Evolutionary conservation across 2,888 invertebrate species (phyloP), one percentile per base, ranked within the genome.

Genomic region (Lysandra bellargus): DNA sequence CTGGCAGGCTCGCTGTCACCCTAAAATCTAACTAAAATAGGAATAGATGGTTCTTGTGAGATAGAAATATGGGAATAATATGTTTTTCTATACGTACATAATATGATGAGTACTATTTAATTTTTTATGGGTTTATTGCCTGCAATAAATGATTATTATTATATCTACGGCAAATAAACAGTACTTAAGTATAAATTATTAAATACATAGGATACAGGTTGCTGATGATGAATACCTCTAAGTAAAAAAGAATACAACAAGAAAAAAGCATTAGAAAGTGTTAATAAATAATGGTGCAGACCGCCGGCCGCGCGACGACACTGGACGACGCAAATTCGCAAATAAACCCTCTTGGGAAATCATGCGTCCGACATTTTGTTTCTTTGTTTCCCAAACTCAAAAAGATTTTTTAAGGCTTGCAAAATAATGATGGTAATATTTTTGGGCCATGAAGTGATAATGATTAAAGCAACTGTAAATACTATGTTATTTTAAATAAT

Each of bases 261-360:
- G 69, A 33, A 33, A 69, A 69, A 69, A 69, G 33, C 69, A 69
- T 69, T 69, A 69, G 69, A 69, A 37, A 69, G 69, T 69, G 69
- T 69, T 69, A 69, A 69, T 69, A 69, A 69, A 14, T 33, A 69
- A 69, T 33, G 33, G 14, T 12, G 12, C 12, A 17, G 69, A 69
- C 69, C 69, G 14, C 33, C 33, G 33, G 33, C 33, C 17, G 64
- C 6, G 30, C 33, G 69, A 0, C 33, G 5, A 14, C 4, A 33
- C 14, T 30, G 69, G 69, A 69, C 69, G 33, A 14, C 33, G 69
- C 69, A 69, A 69, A 69, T 14, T 33, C 33, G 69, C 69, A 69
- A 33, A 69, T 37, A 14, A 69, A 14, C 33, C 33, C 69, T 37
- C 69, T 17, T 17, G 69, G 69, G 69, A 69, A 69, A 69, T 69